Evolutionary conservation across 1,140 invertebrate species (phyloP).

Genomic region (Leucophenga varia): DNA sequence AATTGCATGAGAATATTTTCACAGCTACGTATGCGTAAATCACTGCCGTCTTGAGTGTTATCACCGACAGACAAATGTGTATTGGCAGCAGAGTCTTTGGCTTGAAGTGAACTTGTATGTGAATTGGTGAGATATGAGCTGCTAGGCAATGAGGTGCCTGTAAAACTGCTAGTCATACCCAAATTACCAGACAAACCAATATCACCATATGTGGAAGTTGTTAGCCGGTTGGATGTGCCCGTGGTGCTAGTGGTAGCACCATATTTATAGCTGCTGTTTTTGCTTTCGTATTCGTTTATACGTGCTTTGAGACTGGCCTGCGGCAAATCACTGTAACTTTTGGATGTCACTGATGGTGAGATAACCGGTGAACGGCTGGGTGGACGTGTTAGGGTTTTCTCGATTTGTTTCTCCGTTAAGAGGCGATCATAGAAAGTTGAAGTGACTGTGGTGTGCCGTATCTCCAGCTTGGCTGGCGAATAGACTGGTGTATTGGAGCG

Average conservation of each 20-base stretch:
- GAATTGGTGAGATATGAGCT: conserved; percentile 27
- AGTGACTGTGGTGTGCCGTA: conserved; percentile 53
- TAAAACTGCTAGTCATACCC: conserved; percentile 33
- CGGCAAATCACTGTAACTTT: conserved; percentile 35
- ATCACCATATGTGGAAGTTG: too few relatives aligned
- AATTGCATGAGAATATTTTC: conserved; percentile 20
- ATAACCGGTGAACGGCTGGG: conserved; percentile 39
- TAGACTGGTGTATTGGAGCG: conserved; percentile 33
- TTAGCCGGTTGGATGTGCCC: conserved; percentile 4
- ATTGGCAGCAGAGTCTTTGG: background rate
- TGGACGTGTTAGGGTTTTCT: conserved; percentile 37
- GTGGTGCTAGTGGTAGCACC: conserved; percentile 2
- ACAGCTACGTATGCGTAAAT: conserved; percentile 28
- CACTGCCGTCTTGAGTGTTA: conserved; percentile 13
- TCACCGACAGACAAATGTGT: background rate
- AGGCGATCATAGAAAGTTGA: conserved; percentile 55
- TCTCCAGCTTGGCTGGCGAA: conserved; percentile 47
- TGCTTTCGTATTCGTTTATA: too few relatives aligned
- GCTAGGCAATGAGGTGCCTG: conserved; percentile 21
- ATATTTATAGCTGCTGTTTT: conserved; percentile 9
- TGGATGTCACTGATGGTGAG: conserved; percentile 36
- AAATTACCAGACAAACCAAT: conserved; percentile 14
- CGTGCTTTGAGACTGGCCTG: too few relatives aligned
- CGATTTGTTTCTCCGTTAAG: conserved; percentile 48
- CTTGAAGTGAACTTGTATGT: background rate